Percentiles rank a stretch among this genome's conserved stretches.
phyloP scores from a whole-genome alignment of 2,113 vertebrate genomes.

The Notothenia coriiceps region DNA sequence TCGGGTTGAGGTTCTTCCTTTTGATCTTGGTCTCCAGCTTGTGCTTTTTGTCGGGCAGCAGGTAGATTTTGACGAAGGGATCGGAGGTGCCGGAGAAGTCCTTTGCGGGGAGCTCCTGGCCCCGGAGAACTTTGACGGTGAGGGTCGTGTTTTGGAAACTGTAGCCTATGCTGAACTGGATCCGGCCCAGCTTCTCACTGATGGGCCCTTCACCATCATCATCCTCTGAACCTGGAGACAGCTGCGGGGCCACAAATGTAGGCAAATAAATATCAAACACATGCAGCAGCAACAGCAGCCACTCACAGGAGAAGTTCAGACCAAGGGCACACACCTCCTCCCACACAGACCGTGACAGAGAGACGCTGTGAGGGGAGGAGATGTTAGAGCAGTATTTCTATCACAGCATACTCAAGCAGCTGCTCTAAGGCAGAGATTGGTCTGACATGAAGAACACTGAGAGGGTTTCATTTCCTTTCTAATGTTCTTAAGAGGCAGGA shows the following conservation, averaged over 20 bases:
- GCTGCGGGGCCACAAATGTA: slow-evolving; percentile 86
- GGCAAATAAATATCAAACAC: slow-evolving; percentile 27
- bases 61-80: slow-evolving; percentile 98
- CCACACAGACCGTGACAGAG: slow-evolving; percentile 36
- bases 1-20: slow-evolving; percentile 97
- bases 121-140: slow-evolving; percentile 97
- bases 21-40: slow-evolving; percentile 99
- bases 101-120: slow-evolving; percentile 97
- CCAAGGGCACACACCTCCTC: slow-evolving; percentile 43
- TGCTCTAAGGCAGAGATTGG: slow-evolving; percentile 56
- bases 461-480: slow-evolving; percentile 78
- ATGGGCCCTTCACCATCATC: slow-evolving; percentile 93
- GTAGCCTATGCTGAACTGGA: slow-evolving; percentile 99
- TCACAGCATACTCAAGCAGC: slow-evolving; percentile 38
- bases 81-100: slow-evolving; percentile 99
- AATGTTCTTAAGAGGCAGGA: slow-evolving; percentile 81
- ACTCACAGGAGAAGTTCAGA: slow-evolving; percentile 21
- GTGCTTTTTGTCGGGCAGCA: slow-evolving; percentile 99
- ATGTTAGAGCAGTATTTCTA: slow-evolving; percentile 54
- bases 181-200: slow-evolving; percentile 95
- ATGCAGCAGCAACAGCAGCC: slow-evolving; percentile 13
- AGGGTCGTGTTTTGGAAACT: slow-evolving; percentile 99
- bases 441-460: slow-evolving; percentile 72
- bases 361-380: slow-evolving; percentile 44
- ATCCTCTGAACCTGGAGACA: slow-evolving; percentile 96